phyloP scores from a whole-genome alignment of 2,888 invertebrate genomes.

The Eumerus sabulonum region DNA sequence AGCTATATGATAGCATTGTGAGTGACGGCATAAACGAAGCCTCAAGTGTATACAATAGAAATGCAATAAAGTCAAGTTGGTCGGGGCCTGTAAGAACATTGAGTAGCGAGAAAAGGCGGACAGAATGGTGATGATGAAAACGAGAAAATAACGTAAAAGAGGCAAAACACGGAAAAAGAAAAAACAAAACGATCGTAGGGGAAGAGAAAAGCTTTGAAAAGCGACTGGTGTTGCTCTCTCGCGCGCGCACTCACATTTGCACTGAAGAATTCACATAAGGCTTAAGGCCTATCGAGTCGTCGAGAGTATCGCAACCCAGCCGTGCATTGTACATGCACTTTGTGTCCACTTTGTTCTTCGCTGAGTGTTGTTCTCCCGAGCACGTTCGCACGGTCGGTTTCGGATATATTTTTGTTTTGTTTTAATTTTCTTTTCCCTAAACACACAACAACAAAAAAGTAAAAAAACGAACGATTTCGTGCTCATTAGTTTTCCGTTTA shows the following conservation, averaged over 20 bases:
- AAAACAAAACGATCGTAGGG: conserved; percentile 12
- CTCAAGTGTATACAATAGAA: conserved; percentile 32
- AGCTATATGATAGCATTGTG: conserved; percentile 39
- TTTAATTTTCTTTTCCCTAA: conserved; percentile 37
- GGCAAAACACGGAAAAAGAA: conserved; percentile 7
- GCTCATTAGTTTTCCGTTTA: conserved; percentile 5
- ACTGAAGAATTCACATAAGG: conserved; percentile 8
- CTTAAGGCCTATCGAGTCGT: too few relatives aligned
- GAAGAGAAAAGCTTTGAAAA: conserved; percentile 39
- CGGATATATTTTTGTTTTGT: conserved; percentile 51
- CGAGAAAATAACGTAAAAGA: neutral
- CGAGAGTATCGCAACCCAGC: too few relatives aligned
- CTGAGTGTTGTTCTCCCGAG: conserved; percentile 72
- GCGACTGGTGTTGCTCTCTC: conserved; percentile 28
- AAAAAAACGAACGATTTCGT: too few relatives aligned
- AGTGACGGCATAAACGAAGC: conserved; percentile 29
- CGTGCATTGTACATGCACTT: conserved; percentile 38
- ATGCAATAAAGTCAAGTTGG: conserved; percentile 23
- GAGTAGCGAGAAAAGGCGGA: too few relatives aligned
- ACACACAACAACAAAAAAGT: conserved; percentile 19
- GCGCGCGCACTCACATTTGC: conserved; percentile 46
- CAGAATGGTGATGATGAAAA: too few relatives aligned
- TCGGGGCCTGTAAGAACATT: too few relatives aligned
- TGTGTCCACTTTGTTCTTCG: conserved; percentile 69
- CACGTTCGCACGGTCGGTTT: conserved; percentile 67